Evolutionary conservation across 2,888 invertebrate genomes (phyloP).

Genomic region (Tetragonisca angustula): DNA sequence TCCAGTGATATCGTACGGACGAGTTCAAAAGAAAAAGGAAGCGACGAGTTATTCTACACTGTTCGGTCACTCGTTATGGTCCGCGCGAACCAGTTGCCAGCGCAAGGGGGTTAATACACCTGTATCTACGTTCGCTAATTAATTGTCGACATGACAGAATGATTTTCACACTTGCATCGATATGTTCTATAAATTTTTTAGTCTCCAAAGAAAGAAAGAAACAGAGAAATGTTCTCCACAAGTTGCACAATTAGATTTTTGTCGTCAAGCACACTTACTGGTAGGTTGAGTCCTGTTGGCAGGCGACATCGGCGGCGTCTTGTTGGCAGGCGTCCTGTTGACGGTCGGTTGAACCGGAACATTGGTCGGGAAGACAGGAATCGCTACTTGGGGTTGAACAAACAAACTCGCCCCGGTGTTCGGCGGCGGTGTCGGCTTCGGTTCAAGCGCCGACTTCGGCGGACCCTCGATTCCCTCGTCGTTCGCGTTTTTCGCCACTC

Average conservation of each 20-base stretch:
- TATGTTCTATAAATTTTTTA: too few relatives aligned
- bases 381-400: slow-evolving; percentile 88
- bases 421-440: slow-evolving; percentile 85
- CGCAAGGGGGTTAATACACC: too few relatives aligned
- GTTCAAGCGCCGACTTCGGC: slow-evolving; percentile 85
- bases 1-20: too few relatives aligned
- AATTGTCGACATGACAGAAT: too few relatives aligned
- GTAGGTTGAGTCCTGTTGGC: slow-evolving; percentile 39
- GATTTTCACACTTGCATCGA: too few relatives aligned
- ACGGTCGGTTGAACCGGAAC: slow-evolving; percentile 79
- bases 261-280: slow-evolving; percentile 31
- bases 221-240: not conserved
- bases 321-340: slow-evolving; percentile 62
- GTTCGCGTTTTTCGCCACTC: slow-evolving; percentile 89
- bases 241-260: not conserved
- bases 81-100: too few relatives aligned
- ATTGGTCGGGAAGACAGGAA: slow-evolving; percentile 87
- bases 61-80: too few relatives aligned
- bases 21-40: too few relatives aligned
- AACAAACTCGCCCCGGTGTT: slow-evolving; percentile 80
- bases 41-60: too few relatives aligned
- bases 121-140: too few relatives aligned
- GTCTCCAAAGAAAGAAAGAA: too few relatives aligned
- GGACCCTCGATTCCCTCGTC: slow-evolving; percentile 88
- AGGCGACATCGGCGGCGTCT: slow-evolving; percentile 43